Conservation (phyloP, 2,113 vertebrate genomes). For the Callithrix jacchus region DNA sequence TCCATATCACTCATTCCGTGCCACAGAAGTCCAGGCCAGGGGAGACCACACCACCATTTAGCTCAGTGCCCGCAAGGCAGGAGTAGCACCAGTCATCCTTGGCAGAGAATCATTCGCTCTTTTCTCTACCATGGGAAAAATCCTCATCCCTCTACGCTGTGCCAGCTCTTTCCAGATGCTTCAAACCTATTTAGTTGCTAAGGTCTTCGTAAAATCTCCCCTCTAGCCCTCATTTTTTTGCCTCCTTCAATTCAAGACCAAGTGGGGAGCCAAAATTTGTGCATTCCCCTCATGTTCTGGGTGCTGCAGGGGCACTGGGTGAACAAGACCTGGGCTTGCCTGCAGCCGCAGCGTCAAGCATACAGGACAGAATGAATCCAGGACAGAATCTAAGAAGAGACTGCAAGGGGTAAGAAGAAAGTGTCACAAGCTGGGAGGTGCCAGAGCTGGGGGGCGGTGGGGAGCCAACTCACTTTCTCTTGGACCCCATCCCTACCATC, state of each 20-base stretch:
- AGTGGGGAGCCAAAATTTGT: background rate
- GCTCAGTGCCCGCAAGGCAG: background rate
- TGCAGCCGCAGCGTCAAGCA: rapidly evolving
- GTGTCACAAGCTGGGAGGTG: background rate
- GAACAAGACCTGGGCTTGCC: too few species aligned
- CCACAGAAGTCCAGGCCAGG: background rate
- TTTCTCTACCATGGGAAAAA: background rate
- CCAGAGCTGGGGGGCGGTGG: background rate
- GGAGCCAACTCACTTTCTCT: background rate
- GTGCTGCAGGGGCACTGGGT: background rate
- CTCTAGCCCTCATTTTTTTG: background rate
- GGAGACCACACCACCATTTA: background rate
- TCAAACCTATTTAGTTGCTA: background rate
- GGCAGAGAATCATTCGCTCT: background rate
- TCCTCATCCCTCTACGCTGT: background rate
- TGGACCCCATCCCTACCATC: rapidly evolving
- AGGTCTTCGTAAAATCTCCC: background rate
- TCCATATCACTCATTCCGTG: background rate
- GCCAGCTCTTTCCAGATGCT: slow-evolving; percentile 33
- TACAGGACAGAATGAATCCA: rapidly evolving
- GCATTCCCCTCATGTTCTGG: background rate
- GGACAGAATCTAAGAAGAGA: background rate
- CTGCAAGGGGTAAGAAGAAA: background rate
- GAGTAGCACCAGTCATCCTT: background rate
- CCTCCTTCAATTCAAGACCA: background rate